Evolutionary conservation across 2,888 invertebrate species (phyloP), one percentile per base, ranked within the genome.

Genomic region (Sinopyrophorus schimmeli): DNA sequence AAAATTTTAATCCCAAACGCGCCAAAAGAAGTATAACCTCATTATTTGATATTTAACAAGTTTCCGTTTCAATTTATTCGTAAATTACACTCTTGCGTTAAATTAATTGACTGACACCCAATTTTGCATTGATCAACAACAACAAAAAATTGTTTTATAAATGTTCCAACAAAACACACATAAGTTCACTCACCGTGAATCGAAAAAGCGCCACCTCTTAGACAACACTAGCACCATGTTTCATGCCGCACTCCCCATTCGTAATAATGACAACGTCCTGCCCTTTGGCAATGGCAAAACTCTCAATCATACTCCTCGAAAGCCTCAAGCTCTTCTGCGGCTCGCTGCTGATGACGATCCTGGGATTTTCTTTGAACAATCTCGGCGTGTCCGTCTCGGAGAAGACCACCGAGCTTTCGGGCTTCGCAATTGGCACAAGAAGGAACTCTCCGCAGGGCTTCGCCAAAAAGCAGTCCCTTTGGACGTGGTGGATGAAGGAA

Each of bases 221-320:
- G 41, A 70, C 62, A 23, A 70, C 61, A 58, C 70, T 70, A 28
- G 66, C 64, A 16, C 70, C 70, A 35, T 70, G 69, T 52, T 62
- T 65, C 64, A 70, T 67, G 4, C 65, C 65, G 17, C 54, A 53
- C 5, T 57, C 59, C 15, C 48, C 47, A 5, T 68, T 68, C 26
- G 66, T 65, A 35, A 70, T 62, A 38, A 71, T 65, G 52, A 71
- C 59, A 28, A 72, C 63, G 54, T 71, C 70, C 7, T 67, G 64
- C 2, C 70, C 71, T 32, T 63, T 65, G 6, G 62, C 53, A 23
- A 69, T 62, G 1, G 70, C 72, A 30, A 72, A 66, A 47, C 67
- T 71, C 15, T 72, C 72, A 38, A 72, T 65, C 71, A 72, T 72
- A 51, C 70, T 70, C 40, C 65, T 60, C 5, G 70, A 70, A 15